Conservation (phyloP, 1,140 invertebrate genomes). For the Sinonovacula constricta region DNA sequence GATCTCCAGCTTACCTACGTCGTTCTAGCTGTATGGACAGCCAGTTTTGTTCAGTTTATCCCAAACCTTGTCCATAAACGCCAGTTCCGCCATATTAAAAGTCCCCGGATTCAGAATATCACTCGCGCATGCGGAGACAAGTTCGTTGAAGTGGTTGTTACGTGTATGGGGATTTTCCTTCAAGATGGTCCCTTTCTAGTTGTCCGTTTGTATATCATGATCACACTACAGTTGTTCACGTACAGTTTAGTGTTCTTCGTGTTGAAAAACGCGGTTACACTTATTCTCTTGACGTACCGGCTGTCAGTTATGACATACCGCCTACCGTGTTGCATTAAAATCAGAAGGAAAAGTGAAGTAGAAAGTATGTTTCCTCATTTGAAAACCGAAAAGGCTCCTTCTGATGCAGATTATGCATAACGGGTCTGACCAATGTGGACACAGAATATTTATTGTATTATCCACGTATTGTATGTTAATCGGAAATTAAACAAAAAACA, state of each 20-base stretch:
- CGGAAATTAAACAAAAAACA: too few species aligned
- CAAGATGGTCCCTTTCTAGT: slow-evolving; percentile 90
- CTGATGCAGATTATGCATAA: too few species aligned
- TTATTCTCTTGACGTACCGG: slow-evolving; percentile 81
- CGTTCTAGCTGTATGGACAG: slow-evolving; percentile 80
- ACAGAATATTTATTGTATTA: too few species aligned
- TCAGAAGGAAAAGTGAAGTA: not conserved
- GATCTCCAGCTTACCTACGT: slow-evolving; percentile 48
- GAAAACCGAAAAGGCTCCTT: too few species aligned
- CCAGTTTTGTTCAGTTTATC: slow-evolving; percentile 87
- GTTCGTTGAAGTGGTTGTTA: slow-evolving; percentile 32
- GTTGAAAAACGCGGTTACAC: slow-evolving; percentile 90
- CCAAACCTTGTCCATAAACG: slow-evolving; percentile 37
- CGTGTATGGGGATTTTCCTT: slow-evolving; percentile 47
- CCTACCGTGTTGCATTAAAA: slow-evolving; percentile 12
- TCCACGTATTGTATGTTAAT: too few species aligned
- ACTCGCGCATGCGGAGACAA: slow-evolving; percentile 17
- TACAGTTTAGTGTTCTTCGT: slow-evolving; percentile 95
- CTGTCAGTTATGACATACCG: slow-evolving; percentile 43
- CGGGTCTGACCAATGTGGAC: too few species aligned
- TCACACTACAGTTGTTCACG: slow-evolving; percentile 89
- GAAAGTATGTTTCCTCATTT: too few species aligned
- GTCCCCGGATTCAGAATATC: slow-evolving; percentile 1
- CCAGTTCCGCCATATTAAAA: slow-evolving; percentile 12
- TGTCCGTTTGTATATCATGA: slow-evolving; percentile 88